phyloP scores from a whole-genome alignment of 2,113 vertebrate species.

The Thunnus thynnus region DNA sequence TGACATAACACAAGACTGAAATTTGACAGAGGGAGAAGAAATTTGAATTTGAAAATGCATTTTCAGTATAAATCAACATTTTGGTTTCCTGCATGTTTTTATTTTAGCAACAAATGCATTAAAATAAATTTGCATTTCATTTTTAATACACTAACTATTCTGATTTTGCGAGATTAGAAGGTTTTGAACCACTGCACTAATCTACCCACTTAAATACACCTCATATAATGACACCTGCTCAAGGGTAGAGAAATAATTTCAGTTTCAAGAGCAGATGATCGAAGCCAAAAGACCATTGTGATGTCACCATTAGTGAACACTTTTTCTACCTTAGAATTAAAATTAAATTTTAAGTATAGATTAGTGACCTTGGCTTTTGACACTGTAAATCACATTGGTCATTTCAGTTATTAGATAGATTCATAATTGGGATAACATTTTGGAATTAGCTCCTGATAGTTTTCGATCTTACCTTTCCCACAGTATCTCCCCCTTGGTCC shows the following conservation, averaged over 20 bases:
- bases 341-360: too few relatives aligned
- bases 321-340: background rate
- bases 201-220: background rate
- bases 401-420: too few relatives aligned
- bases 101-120: background rate
- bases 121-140: too few relatives aligned
- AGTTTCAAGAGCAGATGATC: background rate
- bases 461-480: background rate
- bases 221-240: conserved; percentile 1
- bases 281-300: background rate
- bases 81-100: background rate
- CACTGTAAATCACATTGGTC: too few relatives aligned
- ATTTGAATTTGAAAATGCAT: background rate
- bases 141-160: too few relatives aligned
- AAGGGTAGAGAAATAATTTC: background rate
- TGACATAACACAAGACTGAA: too few relatives aligned
- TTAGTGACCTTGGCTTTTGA: too few relatives aligned
- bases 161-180: background rate
- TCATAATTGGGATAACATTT: background rate
- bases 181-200: background rate
- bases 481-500: background rate
- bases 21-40: too few relatives aligned
- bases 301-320: background rate
- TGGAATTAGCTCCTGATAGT: background rate
- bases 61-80: background rate